Base-by-base conservation (phyloP, 2,797 vertebrate genomes). In the Rhinophrynus dorsalis region DNA sequence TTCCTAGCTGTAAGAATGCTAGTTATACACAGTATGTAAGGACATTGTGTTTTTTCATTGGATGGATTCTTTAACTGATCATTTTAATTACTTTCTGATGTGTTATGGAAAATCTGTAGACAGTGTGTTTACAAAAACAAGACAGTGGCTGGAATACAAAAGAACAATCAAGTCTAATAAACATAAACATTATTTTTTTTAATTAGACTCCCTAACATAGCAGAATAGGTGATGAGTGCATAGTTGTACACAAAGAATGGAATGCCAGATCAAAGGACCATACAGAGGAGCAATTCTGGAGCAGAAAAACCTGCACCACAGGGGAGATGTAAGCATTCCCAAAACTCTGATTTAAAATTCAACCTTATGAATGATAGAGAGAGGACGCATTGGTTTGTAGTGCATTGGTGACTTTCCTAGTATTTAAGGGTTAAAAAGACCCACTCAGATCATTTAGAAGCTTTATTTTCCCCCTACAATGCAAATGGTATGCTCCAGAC, bases 21-120 rank as follows among this genome's bases (percentile, higher is more conserved):
- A 52, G 62, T 73, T 63, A 45, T 51, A 33, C 56, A 69, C 35
- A 56, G 32, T 52, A 65, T 72, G 44, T 42, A 57, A 57, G 64
- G 57, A 50, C 32, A 57, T 30, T 56, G 59, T n/a, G n/a, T n/a
- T 71, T 71, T 64, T 50, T 35, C 42, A 70, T 24, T 26, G 51
- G 33, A 56, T 56, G 51, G 15, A 54, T 57, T 57, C 17, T 50
- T 15, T 58, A 58, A 72, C 33, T 65, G 10, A 42, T 17, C 6
- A 18, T 23, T 64, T 64, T 57, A 63, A 71, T 63, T 30, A 17
- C 51, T 57, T 64, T 64, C 32, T 42, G 51, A 52, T 59, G 59
- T 21, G 37, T 48, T 51, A 42, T 58, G 52, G 30, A 35, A 40
- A 52, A 60, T 8, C 6, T 38, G 50, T 15, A 40, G 10, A 58